Percentiles rank a stretch among this genome's conserved stretches.
These are phyloP conservation scores for Hoplostethus mediterraneus DNA, from an alignment of 2,797 vertebrate genomes.

Conservation along the genomic window DNA sequence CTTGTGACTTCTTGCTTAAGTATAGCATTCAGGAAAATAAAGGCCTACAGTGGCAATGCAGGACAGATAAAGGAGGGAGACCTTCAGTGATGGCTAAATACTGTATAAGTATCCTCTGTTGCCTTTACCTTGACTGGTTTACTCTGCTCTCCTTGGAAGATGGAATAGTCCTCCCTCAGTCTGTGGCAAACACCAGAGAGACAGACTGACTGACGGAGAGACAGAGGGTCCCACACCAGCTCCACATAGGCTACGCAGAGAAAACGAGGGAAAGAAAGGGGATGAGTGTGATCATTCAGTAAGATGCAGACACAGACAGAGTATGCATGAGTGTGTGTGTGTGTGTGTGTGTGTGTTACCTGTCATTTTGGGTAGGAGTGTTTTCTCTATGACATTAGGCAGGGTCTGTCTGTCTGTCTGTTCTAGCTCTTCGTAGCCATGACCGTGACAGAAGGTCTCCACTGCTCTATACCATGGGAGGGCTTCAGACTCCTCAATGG, in stretches of 20 bases:
- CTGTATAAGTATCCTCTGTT: neutral
- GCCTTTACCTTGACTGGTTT: slow-evolving; percentile 88
- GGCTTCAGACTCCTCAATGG: slow-evolving; percentile 83
- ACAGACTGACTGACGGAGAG: slow-evolving; percentile 85
- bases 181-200: slow-evolving; percentile 86
- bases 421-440: slow-evolving; percentile 79
- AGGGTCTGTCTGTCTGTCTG: slow-evolving; percentile 87
- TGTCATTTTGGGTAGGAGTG: slow-evolving; percentile 89
- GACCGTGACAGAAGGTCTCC: slow-evolving; percentile 87
- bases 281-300: neutral
- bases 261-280: slow-evolving; percentile 2
- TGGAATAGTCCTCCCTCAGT: slow-evolving; percentile 84
- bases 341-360: slow-evolving; percentile 75
- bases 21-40: neutral
- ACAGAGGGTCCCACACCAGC: slow-evolving; percentile 93
- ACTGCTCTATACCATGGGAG: slow-evolving; percentile 90
- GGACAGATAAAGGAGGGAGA: neutral
- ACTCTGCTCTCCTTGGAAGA: slow-evolving; percentile 83
- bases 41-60: neutral
- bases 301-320: neutral
- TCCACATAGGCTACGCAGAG: slow-evolving; percentile 85
- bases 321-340: neutral
- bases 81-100: neutral
- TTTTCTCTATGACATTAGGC: slow-evolving; percentile 87
- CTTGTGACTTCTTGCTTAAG: too few species aligned